These are phyloP conservation scores for Nansenia antarctica DNA, from an alignment of 2,113 vertebrate species.

Conservation along the genomic window DNA sequence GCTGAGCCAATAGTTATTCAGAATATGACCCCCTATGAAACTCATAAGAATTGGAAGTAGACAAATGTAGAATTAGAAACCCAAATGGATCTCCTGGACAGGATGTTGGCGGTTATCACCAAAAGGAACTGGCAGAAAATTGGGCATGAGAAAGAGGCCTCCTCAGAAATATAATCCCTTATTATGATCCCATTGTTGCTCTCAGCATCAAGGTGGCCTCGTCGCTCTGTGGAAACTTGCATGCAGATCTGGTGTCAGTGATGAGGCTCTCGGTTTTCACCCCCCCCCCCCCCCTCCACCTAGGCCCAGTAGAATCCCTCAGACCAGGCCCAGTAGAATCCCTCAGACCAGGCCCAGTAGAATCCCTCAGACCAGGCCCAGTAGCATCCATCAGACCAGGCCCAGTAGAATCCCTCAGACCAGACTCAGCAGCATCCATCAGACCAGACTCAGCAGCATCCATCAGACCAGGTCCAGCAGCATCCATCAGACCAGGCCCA, in stretches of 20 bases:
- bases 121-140: background rate
- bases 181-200: background rate
- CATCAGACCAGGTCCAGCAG: too few relatives aligned
- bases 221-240: background rate
- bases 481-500: too few relatives aligned
- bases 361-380: too few relatives aligned
- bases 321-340: too few relatives aligned
- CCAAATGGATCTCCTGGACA: background rate
- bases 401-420: too few relatives aligned
- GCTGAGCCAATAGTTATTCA: too few relatives aligned
- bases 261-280: background rate
- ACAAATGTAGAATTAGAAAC: background rate
- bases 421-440: too few relatives aligned
- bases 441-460: too few relatives aligned
- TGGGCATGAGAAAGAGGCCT: background rate
- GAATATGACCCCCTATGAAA: background rate
- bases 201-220: background rate
- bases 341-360: too few relatives aligned
- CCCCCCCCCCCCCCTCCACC: background rate
- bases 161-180: slow-evolving; percentile 3
- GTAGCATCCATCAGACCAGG: too few relatives aligned
- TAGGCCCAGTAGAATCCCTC: too few relatives aligned
- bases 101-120: background rate
- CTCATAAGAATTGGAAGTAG: background rate
- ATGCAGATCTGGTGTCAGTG: background rate